These are phyloP conservation scores for Rhagonycha lutea DNA, from an alignment of 2,888 invertebrate genomes.

Conservation along the genomic window DNA sequence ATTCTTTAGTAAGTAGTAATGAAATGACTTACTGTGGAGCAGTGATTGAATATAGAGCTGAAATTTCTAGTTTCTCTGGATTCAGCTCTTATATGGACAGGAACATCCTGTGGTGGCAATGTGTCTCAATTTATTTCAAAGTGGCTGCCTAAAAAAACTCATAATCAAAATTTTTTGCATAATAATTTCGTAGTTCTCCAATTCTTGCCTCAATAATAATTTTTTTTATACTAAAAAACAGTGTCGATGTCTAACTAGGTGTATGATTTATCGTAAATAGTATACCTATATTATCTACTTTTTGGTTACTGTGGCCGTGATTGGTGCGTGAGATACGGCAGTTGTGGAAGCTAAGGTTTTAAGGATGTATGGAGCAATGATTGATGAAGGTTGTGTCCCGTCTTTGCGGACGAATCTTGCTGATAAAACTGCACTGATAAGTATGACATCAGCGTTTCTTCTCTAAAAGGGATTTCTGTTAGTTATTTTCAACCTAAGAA, in stretches of 20 bases:
- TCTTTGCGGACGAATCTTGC: slow-evolving; percentile 20
- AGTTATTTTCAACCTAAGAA: slow-evolving; percentile 16
- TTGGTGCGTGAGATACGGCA: slow-evolving; percentile 12
- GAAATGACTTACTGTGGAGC: not conserved
- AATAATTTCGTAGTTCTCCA: too few species aligned
- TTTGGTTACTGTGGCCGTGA: slow-evolving; percentile 7
- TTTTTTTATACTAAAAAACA: not conserved
- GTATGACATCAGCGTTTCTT: slow-evolving; percentile 28
- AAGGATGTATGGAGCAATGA: slow-evolving; percentile 26
- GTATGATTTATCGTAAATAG: not conserved
- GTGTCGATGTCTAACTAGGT: not conserved
- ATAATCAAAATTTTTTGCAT: too few species aligned
- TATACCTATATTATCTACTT: not conserved
- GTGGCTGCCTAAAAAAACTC: too few species aligned
- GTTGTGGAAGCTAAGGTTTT: slow-evolving; percentile 19
- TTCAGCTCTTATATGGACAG: too few species aligned
- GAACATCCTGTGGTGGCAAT: too few species aligned
- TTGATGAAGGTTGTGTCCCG: slow-evolving; percentile 31
- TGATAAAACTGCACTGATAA: slow-evolving; percentile 30
- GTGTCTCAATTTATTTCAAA: too few species aligned
- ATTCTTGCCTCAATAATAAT: not conserved
- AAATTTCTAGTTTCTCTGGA: not conserved
- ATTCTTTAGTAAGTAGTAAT: not conserved
- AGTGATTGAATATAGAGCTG: not conserved
- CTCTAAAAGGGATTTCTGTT: slow-evolving; percentile 14